Evolutionary conservation across 2,888 invertebrate species (phyloP), one percentile per base, ranked within the genome.

Genomic region (Philhelius pedissequus): DNA sequence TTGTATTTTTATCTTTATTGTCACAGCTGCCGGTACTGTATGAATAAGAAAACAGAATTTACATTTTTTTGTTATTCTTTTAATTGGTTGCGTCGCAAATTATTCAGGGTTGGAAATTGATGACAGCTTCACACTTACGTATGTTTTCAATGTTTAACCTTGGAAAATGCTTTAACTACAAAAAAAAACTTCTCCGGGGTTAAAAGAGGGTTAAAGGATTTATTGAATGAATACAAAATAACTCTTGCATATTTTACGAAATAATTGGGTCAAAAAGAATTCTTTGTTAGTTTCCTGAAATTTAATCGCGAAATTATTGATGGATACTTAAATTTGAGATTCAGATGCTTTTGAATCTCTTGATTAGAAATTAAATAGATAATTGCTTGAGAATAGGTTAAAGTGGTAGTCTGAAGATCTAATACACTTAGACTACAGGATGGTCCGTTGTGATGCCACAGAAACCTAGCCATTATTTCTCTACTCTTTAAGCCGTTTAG

Each of bases 81-180:
- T 66, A 76, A 76, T 81, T 71, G 43, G 52, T 70, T 9, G 18
- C 15, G 30, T 56, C 38, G 52, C 32, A 68, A 64, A 25, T 70
- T 45, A 25, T 45, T 69, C 38, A 56, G 48, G 22, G 32, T 43
- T 64, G 64, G 15, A 54, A 56, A 68, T 74, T 40, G 45, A 68
- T 32, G 15, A 32, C 50, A 22, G 45, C 27, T 15, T 64, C 18
- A 43, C 8, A 13, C 43, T 45, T n/a, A n/a, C 9, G 8, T 32
- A 32, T n/a, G n/a, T n/a, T n/a, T 62, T n/a, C 3, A 25, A 27
- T n/a, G 18, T 58, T 50, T 66, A 30, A 74, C 74, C 79, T 70
- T 64, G 66, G 11, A 11, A 27, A 6, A 2, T 32, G 32, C 11
- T 22, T 45, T 27, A 32, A 18, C 13, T 20, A 11, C 5, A 32